Evolutionary conservation across 2,888 invertebrate species (phyloP), one percentile per base, ranked within the genome.

Genomic region (Stramonita haemastoma): DNA sequence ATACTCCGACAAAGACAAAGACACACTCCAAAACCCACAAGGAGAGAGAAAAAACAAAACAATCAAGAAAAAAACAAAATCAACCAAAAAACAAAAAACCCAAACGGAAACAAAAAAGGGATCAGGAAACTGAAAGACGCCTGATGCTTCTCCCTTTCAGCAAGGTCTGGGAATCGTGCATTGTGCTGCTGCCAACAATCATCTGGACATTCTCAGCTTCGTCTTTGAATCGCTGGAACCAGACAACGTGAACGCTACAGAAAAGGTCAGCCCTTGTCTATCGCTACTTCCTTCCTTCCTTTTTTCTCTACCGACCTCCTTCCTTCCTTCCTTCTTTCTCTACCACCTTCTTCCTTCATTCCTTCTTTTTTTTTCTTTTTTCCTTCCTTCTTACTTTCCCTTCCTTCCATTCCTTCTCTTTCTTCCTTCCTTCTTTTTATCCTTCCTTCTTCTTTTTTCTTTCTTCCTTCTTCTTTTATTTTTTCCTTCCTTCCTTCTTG

Each of bases 171-270:
- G 96, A 97, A 97, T 93, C 96, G 96, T 98, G 73, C 98, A 98
- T 96, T 98, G 98, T 95, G 98, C 98, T 15, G 97, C 97, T 87
- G 97, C 97, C 89, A 97, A 97, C 92, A 97, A 97, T 93, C 97
- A 97, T 66, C 95, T 97, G 29, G 97, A 97, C 36, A 96, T 97
- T n/a, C 96, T 97, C 87, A 97, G 97, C 92, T 97, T 97, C 90
- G 96, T 98, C 88, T 96, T 97, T 88, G 97, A 97, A 90, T 97
- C 96, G 56, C 96, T 97, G 73, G 97, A 97, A 92, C 96, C 96
- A 90, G 95, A 97, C 32, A 93, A 94, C 73, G 96, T 97, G 79
- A 97, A 97, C 92, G 97, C 97, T 17, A 96, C 96, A 34, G 98
- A 98, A 95, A 96, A 97, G 91, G 97, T 96, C 26, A 84, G 84